Conservation (phyloP, 2,888 invertebrate species). For the Horisme vitalbata region DNA sequence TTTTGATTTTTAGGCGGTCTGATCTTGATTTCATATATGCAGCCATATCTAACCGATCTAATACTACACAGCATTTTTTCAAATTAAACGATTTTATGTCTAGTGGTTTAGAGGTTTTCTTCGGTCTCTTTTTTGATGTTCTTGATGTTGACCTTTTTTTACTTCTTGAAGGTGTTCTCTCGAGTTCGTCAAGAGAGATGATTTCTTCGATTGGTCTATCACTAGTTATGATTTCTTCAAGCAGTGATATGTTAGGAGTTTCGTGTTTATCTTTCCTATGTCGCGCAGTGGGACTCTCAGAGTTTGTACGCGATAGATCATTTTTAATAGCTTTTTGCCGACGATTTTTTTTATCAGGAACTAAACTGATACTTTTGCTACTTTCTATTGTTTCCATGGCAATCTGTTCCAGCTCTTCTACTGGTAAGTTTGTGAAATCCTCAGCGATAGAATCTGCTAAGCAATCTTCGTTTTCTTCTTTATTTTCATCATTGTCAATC, state of each 20-base stretch:
- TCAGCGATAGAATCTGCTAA: conserved; percentile 62
- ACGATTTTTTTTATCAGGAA: conserved; percentile 40
- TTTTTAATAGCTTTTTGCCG: conserved; percentile 44
- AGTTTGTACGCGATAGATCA: conserved; percentile 43
- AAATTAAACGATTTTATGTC: conserved; percentile 50
- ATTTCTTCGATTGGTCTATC: conserved; percentile 71
- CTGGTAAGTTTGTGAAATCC: conserved; percentile 67
- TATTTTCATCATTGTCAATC: conserved; percentile 38
- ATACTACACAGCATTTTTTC: conserved; percentile 60
- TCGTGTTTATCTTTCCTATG: conserved; percentile 45
- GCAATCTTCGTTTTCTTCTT: conserved; percentile 12
- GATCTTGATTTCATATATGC: conserved; percentile 37
- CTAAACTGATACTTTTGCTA: conserved; percentile 30
- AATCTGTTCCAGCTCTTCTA: conserved; percentile 70
- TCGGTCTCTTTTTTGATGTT: conserved; percentile 40
- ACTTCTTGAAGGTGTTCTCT: conserved; percentile 45
- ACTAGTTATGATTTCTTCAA: conserved; percentile 72
- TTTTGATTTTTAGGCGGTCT: conserved; percentile 10
- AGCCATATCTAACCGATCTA: conserved; percentile 52
- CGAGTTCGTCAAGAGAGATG: conserved; percentile 67
- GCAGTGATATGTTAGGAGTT: conserved; percentile 67
- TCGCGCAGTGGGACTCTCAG: conserved; percentile 50
- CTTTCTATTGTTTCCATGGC: conserved; percentile 57
- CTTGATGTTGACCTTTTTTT: conserved; percentile 42
- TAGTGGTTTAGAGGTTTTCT: conserved; percentile 35